Percentiles rank a stretch among this genome's conserved stretches.
These are phyloP conservation scores for Diadegma fenestrale DNA, from an alignment of 2,888 invertebrate species.

Conservation along the genomic window DNA sequence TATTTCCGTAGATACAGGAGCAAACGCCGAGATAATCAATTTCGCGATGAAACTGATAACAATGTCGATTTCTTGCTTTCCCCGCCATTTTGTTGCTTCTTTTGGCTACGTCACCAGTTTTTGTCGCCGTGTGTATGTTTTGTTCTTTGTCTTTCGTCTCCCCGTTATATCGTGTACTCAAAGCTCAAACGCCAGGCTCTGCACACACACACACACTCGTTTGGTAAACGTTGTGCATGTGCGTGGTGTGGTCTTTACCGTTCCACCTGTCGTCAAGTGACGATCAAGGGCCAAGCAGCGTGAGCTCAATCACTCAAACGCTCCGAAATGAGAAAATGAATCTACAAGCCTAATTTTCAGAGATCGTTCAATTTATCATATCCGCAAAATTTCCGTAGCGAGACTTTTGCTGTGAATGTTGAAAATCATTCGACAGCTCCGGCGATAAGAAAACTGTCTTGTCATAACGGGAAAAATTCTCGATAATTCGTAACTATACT, in stretches of 20 bases:
- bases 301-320: background rate
- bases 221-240: background rate
- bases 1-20: background rate
- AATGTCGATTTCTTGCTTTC: background rate
- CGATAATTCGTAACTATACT: background rate
- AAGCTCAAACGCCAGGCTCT: conserved; percentile 5
- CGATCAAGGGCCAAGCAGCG: background rate
- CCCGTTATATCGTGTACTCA: conserved; percentile 16
- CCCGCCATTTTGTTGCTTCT: conserved; percentile 42
- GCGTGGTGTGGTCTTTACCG: conserved; percentile 31
- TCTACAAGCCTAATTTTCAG: background rate
- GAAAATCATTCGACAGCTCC: background rate
- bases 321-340: background rate
- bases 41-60: background rate
- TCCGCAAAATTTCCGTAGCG: background rate
- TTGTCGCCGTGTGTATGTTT: conserved; percentile 10
- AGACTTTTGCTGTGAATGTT: background rate
- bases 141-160: conserved; percentile 43
- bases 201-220: background rate
- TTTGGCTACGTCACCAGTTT: conserved; percentile 37
- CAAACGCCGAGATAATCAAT: background rate
- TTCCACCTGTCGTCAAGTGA: conserved; percentile 56
- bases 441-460: background rate
- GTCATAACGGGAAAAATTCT: conserved; percentile 37
- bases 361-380: background rate